Evolutionary conservation across 1,140 invertebrate genomes (phyloP).

Genomic region (Drosophila kanapiae): DNA sequence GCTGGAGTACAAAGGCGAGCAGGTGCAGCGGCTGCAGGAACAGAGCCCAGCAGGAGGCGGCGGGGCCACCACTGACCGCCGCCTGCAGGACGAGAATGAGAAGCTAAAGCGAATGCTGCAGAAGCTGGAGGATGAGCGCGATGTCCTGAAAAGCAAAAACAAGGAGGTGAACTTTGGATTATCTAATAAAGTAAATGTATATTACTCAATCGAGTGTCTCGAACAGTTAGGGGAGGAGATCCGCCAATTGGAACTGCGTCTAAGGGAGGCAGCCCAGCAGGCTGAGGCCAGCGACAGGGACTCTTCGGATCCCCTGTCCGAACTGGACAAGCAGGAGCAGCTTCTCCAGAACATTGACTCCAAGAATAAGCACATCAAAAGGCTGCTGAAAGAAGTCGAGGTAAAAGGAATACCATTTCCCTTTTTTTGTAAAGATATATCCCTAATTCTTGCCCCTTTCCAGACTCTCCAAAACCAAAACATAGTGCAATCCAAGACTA

Average conservation of each 20-base stretch:
- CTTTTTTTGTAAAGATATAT: background rate
- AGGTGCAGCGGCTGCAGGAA: slow-evolving; percentile 50
- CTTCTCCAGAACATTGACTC: slow-evolving; percentile 79
- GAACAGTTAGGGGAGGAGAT: slow-evolving; percentile 71
- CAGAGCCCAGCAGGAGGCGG: background rate
- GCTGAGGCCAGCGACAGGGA: slow-evolving; percentile 81
- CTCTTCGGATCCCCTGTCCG: slow-evolving; percentile 81
- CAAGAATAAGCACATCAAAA: slow-evolving; percentile 85
- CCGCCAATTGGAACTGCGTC: slow-evolving; percentile 65
- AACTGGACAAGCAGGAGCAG: slow-evolving; percentile 82
- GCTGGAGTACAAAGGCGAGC: slow-evolving; percentile 75
- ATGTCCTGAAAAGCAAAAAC: slow-evolving; percentile 52
- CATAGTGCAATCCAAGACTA: slow-evolving; percentile 75
- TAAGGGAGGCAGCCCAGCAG: slow-evolving; percentile 64
- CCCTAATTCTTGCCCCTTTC: background rate
- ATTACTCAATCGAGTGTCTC: background rate
- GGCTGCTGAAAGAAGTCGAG: slow-evolving; percentile 79
- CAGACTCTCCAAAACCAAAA: slow-evolving; percentile 79
- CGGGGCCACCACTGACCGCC: slow-evolving; percentile 34
- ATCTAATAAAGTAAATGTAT: background rate
- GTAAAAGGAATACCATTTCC: slow-evolving; percentile 21
- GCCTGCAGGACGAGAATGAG: slow-evolving; percentile 77
- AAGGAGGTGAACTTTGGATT: slow-evolving; percentile 57
- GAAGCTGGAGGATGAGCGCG: slow-evolving; percentile 71
- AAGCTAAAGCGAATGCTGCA: slow-evolving; percentile 78